Evolutionary conservation across 2,113 vertebrate genomes (phyloP).

Genomic region (Emydocephalus ijimae): DNA sequence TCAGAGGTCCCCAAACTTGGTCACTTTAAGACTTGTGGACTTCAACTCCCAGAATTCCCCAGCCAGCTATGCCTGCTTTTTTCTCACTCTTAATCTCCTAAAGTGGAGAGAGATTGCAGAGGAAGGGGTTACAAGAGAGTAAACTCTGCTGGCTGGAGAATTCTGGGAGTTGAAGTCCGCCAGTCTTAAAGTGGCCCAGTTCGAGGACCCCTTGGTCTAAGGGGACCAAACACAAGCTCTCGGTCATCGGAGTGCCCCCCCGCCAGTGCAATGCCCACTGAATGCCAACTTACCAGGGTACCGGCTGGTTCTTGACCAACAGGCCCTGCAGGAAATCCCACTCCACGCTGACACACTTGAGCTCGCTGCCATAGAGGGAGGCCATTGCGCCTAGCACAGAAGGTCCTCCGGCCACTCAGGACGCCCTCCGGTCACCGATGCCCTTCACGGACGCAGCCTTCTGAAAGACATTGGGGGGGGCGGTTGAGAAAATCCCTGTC

Average conservation of each 20-base stretch:
- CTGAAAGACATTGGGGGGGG: constrained; percentile 36
- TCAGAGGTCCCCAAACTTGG: too few species aligned
- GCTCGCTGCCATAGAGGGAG: constrained; percentile 80
- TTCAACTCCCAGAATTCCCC: too few species aligned
- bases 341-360: constrained; percentile 81
- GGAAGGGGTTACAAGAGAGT: too few species aligned
- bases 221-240: too few species aligned
- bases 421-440: constrained; percentile 64
- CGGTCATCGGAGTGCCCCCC: background rate
- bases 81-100: too few species aligned
- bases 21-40: too few species aligned
- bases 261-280: background rate
- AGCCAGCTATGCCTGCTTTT: too few species aligned
- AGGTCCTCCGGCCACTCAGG: constrained; percentile 67
- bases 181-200: too few species aligned
- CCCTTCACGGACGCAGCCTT: constrained; percentile 63
- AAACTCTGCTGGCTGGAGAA: too few species aligned
- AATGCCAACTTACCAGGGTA: constrained; percentile 78
- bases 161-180: too few species aligned
- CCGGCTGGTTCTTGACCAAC: constrained; percentile 80
- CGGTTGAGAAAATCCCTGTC: background rate
- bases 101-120: too few species aligned
- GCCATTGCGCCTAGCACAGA: constrained; percentile 74
- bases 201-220: background rate
- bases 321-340: constrained; percentile 89